A percentile compares a stretch with the other conserved stretches of the same genome.
Conservation (phyloP, 92 coral and sea anemone species). For the Porites cylindrica region DNA sequence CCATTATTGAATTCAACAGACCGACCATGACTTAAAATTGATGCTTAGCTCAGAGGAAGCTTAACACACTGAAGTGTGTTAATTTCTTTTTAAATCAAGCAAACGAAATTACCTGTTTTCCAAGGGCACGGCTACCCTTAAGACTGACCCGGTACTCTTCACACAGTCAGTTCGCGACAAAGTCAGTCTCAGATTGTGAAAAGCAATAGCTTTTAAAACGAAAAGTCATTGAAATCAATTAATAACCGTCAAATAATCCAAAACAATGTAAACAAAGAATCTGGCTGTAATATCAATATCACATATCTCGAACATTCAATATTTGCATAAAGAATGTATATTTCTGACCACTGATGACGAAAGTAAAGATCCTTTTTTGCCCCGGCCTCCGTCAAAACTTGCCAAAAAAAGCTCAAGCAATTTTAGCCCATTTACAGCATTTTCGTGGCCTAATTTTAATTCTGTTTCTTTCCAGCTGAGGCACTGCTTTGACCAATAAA, state of each 20-base stretch:
- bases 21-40: background rate
- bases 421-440: background rate
- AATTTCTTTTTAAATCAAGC: background rate
- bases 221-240: slow-evolving; percentile 36
- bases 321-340: background rate
- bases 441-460: background rate
- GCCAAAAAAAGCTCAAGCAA: slow-evolving; percentile 3
- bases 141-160: background rate
- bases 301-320: slow-evolving; percentile 23
- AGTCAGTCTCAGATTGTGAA: background rate
- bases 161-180: background rate
- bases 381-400: background rate
- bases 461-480: background rate
- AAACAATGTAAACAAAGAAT: slow-evolving; percentile 38
- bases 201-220: background rate
- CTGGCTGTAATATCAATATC: slow-evolving; percentile 17
- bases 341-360: slow-evolving; percentile 18
- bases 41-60: background rate
- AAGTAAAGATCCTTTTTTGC: background rate
- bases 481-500: background rate
- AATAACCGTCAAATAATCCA: slow-evolving; percentile 20
- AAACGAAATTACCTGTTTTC: background rate
- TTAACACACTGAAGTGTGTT: background rate
- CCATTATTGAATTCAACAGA: background rate
- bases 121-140: background rate